Conservation (phyloP, 2,113 vertebrate genomes). For the Hydropotes inermis region DNA sequence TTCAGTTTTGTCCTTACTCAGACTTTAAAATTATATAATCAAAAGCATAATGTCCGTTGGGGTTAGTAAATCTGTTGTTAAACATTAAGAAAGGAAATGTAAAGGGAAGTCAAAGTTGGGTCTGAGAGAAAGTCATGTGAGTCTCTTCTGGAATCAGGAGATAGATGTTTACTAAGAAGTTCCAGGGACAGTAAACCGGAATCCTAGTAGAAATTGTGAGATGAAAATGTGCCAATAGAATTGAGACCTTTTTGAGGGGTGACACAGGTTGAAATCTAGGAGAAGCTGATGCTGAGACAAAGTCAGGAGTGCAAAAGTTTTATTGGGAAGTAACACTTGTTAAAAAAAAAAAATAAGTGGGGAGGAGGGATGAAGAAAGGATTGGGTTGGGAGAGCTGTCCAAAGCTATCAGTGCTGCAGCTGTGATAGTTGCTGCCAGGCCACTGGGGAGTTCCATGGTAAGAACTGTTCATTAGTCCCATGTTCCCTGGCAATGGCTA, state of each 20-base stretch:
- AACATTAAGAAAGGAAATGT: not conserved
- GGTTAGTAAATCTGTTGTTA: not conserved
- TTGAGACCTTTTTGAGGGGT: not conserved
- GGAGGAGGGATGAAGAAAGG: not conserved
- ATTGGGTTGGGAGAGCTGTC: not conserved
- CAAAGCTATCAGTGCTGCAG: not conserved
- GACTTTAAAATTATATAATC: not conserved
- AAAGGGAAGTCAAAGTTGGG: not conserved
- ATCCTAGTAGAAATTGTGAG: not conserved
- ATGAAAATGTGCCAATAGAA: not conserved
- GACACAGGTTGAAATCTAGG: not conserved
- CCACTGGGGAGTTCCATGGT: not conserved
- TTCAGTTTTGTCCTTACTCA: not conserved
- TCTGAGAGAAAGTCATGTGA: not conserved
- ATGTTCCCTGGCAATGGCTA: not conserved
- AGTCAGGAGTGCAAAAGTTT: not conserved
- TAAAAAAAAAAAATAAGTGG: not conserved
- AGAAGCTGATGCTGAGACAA: not conserved
- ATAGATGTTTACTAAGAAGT: not conserved
- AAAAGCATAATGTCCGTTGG: not conserved
- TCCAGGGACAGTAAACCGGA: not conserved
- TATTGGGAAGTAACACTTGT: not conserved
- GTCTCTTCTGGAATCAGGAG: slow-evolving; percentile 22
- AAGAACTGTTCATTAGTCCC: not conserved
- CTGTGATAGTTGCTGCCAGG: not conserved